Evolutionary conservation across 2,113 vertebrate species (phyloP).

Genomic region (Lontra canadensis): DNA sequence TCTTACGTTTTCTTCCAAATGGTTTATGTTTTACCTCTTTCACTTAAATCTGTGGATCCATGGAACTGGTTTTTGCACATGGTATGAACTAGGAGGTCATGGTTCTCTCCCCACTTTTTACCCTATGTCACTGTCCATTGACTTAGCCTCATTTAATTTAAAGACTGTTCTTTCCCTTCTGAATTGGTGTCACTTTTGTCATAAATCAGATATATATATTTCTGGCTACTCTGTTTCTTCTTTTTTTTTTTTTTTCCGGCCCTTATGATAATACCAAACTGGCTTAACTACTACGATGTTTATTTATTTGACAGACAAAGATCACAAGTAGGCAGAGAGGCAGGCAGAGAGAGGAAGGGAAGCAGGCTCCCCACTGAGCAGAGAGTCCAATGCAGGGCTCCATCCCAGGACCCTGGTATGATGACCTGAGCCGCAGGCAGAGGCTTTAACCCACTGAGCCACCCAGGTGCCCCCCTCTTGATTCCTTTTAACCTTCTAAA

Average conservation of each 20-base stretch:
- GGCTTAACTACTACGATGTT: background rate
- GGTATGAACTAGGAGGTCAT: background rate
- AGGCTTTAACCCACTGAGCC: too few species aligned
- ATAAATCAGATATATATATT: background rate
- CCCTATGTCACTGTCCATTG: background rate
- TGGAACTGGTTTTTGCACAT: background rate
- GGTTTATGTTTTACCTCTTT: background rate
- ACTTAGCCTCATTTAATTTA: background rate
- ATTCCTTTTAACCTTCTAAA: conserved; percentile 1
- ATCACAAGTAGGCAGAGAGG: too few species aligned
- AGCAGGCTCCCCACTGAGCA: too few species aligned
- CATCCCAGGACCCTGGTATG: too few species aligned
- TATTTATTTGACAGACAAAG: background rate
- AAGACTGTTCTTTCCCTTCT: background rate
- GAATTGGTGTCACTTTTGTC: background rate
- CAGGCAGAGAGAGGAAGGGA: too few species aligned
- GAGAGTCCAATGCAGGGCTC: too few species aligned
- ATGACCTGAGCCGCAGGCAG: too few species aligned
- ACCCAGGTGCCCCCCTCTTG: background rate
- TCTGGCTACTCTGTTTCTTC: background rate
- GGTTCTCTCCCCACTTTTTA: background rate
- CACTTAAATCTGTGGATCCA: background rate
- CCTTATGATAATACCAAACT: background rate
- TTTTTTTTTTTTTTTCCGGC: background rate
- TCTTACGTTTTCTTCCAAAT: background rate